A percentile compares a stretch with the other conserved stretches of the same genome.
Evolutionary conservation across 1,140 invertebrate genomes (phyloP).

Genomic region (Heliothis subflexa): DNA sequence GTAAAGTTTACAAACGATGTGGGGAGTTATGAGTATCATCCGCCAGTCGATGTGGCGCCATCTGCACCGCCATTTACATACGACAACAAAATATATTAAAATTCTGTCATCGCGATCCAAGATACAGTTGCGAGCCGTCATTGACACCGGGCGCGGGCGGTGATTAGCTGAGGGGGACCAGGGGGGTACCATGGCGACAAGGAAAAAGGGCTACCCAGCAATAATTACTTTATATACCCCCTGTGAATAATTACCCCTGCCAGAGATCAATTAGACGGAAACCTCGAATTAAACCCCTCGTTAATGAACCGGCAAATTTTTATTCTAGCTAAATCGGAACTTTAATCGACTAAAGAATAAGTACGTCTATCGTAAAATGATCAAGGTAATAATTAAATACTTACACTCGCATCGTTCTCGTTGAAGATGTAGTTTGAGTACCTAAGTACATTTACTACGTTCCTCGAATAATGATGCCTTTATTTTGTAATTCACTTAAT

Average conservation of each 20-base stretch:
- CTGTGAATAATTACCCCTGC: constrained; percentile 81
- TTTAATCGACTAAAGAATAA: constrained; percentile 16
- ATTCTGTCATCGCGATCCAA: constrained; percentile 79
- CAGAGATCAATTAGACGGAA: constrained; percentile 78
- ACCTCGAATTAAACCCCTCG: constrained; percentile 69
- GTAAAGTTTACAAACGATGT: constrained; percentile 63
- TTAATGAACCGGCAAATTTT: constrained; percentile 79
- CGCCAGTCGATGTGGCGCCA: constrained; percentile 62
- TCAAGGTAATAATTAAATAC: neutral
- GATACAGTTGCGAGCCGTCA: constrained; percentile 76
- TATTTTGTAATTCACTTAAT: constrained; percentile 65
- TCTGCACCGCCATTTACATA: constrained; percentile 80
- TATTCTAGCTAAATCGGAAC: constrained; percentile 54
- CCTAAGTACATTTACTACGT: neutral
- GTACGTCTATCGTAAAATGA: neutral
- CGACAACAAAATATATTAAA: constrained; percentile 83
- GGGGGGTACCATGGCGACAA: constrained; percentile 66
- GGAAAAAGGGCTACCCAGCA: constrained; percentile 81
- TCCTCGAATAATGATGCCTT: neutral
- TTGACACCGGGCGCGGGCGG: constrained; percentile 74
- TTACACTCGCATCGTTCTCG: neutral
- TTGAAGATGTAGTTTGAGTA: neutral
- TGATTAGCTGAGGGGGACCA: constrained; percentile 66
- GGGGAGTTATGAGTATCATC: constrained; percentile 55
- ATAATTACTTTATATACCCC: constrained; percentile 82